These are phyloP conservation scores for Lycodopsis pacificus DNA, from an alignment of 2,797 vertebrate genomes.

Conservation along the genomic window DNA sequence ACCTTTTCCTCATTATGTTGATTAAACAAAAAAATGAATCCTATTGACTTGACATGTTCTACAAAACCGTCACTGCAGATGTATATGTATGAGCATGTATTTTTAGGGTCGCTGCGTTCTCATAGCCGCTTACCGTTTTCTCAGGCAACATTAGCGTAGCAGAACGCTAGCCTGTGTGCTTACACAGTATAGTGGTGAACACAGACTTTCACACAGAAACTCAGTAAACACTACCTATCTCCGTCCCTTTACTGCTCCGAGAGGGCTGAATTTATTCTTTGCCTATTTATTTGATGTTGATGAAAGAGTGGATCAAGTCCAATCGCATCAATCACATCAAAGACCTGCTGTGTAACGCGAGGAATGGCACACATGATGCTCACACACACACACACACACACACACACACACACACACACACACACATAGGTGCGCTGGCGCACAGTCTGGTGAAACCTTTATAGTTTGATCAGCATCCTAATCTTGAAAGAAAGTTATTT, in stretches of 20 bases:
- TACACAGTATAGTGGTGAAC: not conserved
- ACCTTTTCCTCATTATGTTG: not conserved
- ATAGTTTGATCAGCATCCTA: slow-evolving; percentile 62
- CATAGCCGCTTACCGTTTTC: not conserved
- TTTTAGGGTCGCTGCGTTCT: slow-evolving; percentile 1
- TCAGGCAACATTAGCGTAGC: slow-evolving; percentile 8
- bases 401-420: slow-evolving; percentile 26
- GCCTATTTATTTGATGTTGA: slow-evolving; percentile 73
- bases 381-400: slow-evolving; percentile 5
- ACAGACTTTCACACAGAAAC: slow-evolving; percentile 18
- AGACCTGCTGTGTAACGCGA: slow-evolving; percentile 60
- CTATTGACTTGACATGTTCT: not conserved
- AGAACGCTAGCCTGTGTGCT: not conserved
- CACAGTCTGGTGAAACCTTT: slow-evolving; percentile 51
- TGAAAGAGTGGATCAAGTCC: slow-evolving; percentile 74
- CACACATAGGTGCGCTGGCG: not conserved
- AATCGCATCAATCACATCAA: slow-evolving; percentile 76
- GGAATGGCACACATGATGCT: slow-evolving; percentile 45
- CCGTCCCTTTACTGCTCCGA: slow-evolving; percentile 34
- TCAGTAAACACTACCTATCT: slow-evolving; percentile 45
- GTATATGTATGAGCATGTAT: not conserved
- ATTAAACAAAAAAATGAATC: not conserved
- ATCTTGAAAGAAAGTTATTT: slow-evolving; percentile 69
- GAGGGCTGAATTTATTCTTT: slow-evolving; percentile 57
- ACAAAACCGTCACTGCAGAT: slow-evolving; percentile 11